A percentile compares a stretch with the other conserved stretches of the same genome.
phyloP scores from a whole-genome alignment of 2,888 invertebrate genomes.

The Oithona nana region DNA sequence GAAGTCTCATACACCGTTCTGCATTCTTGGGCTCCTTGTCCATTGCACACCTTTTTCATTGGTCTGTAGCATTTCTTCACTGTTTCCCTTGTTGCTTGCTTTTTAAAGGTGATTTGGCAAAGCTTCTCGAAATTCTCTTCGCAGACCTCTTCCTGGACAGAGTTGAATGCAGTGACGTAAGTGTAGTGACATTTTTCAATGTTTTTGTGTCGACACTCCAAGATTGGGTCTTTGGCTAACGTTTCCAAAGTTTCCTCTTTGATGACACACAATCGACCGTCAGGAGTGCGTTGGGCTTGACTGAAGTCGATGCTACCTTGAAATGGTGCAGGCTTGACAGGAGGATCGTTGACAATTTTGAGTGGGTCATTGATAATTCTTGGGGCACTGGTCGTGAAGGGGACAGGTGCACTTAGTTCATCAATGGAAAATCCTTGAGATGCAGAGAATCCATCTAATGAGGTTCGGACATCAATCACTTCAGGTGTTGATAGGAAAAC shows the following conservation, averaged over 20 bases:
- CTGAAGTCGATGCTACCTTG: conserved; percentile 2
- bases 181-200: neutral
- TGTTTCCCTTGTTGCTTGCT: conserved; percentile 10
- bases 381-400: neutral
- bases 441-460: too few relatives aligned
- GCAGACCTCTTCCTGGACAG: neutral
- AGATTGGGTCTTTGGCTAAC: neutral
- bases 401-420: too few relatives aligned
- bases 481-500: too few relatives aligned
- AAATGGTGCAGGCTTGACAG: too few relatives aligned
- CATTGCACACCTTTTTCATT: conserved; percentile 13
- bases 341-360: neutral
- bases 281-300: neutral
- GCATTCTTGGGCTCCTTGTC: conserved; percentile 14
- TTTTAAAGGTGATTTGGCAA: conserved; percentile 15
- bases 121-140: neutral
- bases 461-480: too few relatives aligned
- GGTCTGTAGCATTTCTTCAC: conserved; percentile 13
- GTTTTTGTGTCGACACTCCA: neutral
- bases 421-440: too few relatives aligned
- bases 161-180: neutral
- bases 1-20: conserved; percentile 15
- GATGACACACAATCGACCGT: conserved; percentile 4
- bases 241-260: neutral
- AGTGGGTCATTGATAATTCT: neutral